Base-by-base conservation (phyloP, 1,140 invertebrate species). In the Archivesica marissinica region DNA sequence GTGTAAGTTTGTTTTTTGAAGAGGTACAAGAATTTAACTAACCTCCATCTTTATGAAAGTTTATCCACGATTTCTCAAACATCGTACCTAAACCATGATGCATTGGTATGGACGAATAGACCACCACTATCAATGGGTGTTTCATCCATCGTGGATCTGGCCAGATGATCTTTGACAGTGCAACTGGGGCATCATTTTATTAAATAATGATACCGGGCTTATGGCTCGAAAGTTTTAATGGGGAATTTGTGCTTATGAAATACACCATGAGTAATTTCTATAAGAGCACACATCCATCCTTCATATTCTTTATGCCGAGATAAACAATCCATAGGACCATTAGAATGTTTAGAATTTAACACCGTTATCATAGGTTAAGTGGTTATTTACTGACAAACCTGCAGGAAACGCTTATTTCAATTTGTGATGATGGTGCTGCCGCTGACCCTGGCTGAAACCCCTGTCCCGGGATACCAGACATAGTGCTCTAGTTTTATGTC, bases 361-460 rank as follows among this genome's bases (percentile, higher is more conserved):
- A 13, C 15, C 20, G 25, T 3, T 33, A 15, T 66, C 59, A 86
- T 38, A 41, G 2, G 17, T 72, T 75, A 9, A 6, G n/a, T 30
- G 35, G 15, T n/a, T 25, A 30, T 68, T 20, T 15, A 68, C 17
- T 52, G 33, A 77, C 61, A 77, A 78, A 91, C 90, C 89, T 88
- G 87, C 89, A 90, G 4, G 89, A 87, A 1, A 91, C 87, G 66
- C 88, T 91, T 23, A 91, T 88, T 79, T 91, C 90, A 33, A 91
- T 89, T 70, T 89, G 86, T 11, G 90, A 88, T 39, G 88, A 89
- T 15, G 91, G 91, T 23, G 79, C 82, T 17, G 84, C 89, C 41
- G 88, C 87, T 72, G 87, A 86, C 13, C 90, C 91, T 39, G 87
- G 38, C 64, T 81, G 70, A 66, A 86, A 88, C 15, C 25, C 39